Conservation (phyloP, 2,113 vertebrate species). For the Poecilia latipinna region DNA sequence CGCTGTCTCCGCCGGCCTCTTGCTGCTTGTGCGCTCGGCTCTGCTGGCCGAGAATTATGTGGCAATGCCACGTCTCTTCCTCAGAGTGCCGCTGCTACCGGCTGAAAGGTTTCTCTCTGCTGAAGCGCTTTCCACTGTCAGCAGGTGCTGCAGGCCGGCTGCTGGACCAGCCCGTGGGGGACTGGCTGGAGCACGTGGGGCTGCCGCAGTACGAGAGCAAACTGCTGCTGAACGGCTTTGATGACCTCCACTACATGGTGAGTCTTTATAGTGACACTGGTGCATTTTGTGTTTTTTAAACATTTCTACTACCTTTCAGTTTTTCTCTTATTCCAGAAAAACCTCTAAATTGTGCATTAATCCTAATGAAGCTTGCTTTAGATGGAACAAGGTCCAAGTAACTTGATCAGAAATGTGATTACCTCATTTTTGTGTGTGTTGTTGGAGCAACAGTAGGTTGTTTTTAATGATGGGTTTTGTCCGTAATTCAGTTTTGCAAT, state of each 20-base stretch:
- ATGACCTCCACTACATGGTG: conserved; percentile 97
- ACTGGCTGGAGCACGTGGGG: conserved; percentile 95
- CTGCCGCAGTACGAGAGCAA: conserved; percentile 98
- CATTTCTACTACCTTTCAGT: not conserved
- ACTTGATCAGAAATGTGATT: conserved; percentile 14
- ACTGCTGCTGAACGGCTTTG: conserved; percentile 95
- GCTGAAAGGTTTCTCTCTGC: conserved; percentile 91
- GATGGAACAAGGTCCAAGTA: conserved; percentile 27
- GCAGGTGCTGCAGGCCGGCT: conserved; percentile 85
- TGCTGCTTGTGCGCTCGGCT: conserved; percentile 77
- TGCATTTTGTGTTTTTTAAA: no score
- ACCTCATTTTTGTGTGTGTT: conserved; percentile 10
- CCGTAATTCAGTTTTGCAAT: no score
- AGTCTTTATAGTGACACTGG: conserved; percentile 39
- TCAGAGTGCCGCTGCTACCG: conserved; percentile 97
- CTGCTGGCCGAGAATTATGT: conserved; percentile 90
- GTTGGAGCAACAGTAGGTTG: not conserved
- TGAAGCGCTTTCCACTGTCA: conserved; percentile 93
- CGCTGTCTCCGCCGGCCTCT: conserved; percentile 65
- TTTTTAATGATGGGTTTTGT: no score
- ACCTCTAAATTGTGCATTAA: conserved; percentile 13
- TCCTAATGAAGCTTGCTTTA: conserved; percentile 11
- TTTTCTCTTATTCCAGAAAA: not conserved
- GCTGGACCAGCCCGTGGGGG: conserved; percentile 93
- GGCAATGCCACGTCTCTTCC: conserved; percentile 94